Evolutionary conservation across 2,888 invertebrate genomes (phyloP).

Genomic region (Phasia obesa): DNA sequence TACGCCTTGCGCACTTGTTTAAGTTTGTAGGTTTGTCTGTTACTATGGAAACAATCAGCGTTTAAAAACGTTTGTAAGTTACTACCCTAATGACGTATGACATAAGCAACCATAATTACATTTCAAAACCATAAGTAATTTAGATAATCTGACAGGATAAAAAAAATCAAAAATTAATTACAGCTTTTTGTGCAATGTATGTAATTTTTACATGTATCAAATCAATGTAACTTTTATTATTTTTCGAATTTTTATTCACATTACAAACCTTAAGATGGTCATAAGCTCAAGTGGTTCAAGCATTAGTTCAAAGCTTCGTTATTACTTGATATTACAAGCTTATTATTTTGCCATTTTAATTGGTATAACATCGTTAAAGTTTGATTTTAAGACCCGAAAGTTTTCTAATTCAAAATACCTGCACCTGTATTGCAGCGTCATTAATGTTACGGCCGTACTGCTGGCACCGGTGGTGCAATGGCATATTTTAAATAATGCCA

Average conservation of each 20-base stretch:
- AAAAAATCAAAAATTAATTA: too few species aligned
- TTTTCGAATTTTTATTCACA: too few species aligned
- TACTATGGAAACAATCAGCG: too few species aligned
- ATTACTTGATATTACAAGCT: slow-evolving; percentile 25
- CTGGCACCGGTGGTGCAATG: slow-evolving; percentile 7
- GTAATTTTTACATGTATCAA: not conserved
- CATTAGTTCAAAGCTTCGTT: slow-evolving; percentile 19
- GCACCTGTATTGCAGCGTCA: not conserved
- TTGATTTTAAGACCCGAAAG: slow-evolving; percentile 45
- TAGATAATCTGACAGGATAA: not conserved
- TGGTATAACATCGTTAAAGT: slow-evolving; percentile 44
- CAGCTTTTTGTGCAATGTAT: too few species aligned
- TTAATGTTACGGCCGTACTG: not conserved
- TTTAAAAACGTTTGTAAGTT: too few species aligned
- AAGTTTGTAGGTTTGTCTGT: too few species aligned
- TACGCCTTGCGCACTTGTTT: too few species aligned
- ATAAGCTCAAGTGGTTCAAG: not conserved
- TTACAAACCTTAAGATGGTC: not conserved
- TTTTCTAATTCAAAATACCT: slow-evolving; percentile 9
- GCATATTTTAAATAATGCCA: not conserved
- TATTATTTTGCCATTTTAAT: slow-evolving; percentile 36
- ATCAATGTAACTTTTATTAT: not conserved
- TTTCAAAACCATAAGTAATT: not conserved
- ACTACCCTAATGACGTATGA: too few species aligned
- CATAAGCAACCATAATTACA: not conserved